Base-by-base conservation (phyloP, 1,140 invertebrate species). In the Pomacea maculata region DNA sequence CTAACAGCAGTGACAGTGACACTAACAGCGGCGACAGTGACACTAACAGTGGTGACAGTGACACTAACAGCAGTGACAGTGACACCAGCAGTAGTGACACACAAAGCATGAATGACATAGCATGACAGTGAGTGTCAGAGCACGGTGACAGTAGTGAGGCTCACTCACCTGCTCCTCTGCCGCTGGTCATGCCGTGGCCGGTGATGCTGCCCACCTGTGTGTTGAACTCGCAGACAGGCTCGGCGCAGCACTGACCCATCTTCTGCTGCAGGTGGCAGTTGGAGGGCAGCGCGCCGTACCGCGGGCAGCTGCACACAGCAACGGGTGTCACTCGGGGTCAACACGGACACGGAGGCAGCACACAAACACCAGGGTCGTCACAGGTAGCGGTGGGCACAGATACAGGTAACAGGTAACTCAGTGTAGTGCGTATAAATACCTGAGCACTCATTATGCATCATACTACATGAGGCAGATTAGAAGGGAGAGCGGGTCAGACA, bases 171-270 rank as follows among this genome's bases (percentile, higher is more conserved):
- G 80, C 80, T 57, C 85, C 87, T 19, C 78, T 45, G 34, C 83
- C 85, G 81, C 85, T 86, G 81, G 86, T 83, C 15, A 68, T 72
- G 8, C 87, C 85, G 67, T 73, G 78, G 15, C 87, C 87, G 14
- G 79, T 72, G 82, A 87, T 86, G 34, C 82, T 86, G 78, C 85
- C 87, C 21, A 83, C 80, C 71, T 86, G 85, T 25, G 85, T 85
- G 45, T 81, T 81, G 75, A 87, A 86, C 80, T 88, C 87, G 81
- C 87, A 88, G 1, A 83, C 80, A 55, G 86, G 86, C 64, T 86
- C 83, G 63, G 81, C 52, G 81, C 87, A 88, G 64, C 87, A 88
- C 57, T 86, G 75, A 57, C 87, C 87, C 34, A 85, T 84, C 17
- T 75, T 77, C 79, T 83, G 78, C 54, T 84, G 83, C 57, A 87